phyloP scores from a whole-genome alignment of 2,797 vertebrate species.

The Sternarchorhynchus goeldii region DNA sequence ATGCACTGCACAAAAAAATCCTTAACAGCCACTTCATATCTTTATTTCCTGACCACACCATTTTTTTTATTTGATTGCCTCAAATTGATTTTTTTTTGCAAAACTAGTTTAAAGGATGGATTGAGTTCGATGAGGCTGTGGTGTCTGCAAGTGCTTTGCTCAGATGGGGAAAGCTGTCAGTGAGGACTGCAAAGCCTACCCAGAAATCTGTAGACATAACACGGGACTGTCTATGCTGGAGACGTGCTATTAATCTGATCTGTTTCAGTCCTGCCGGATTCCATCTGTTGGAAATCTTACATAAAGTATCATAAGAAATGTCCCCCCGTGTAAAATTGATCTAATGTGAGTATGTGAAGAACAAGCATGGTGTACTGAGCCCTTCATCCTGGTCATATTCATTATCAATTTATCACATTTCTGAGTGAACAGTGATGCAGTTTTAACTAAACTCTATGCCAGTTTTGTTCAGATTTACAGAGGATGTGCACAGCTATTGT shows the following conservation, averaged over 20 bases:
- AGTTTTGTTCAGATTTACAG: not conserved
- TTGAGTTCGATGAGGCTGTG: slow-evolving; percentile 34
- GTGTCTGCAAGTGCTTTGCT: slow-evolving; percentile 15
- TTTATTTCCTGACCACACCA: slow-evolving; percentile 39
- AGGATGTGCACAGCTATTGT: not conserved
- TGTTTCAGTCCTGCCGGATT: slow-evolving; percentile 41
- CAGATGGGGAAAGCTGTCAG: slow-evolving; percentile 53
- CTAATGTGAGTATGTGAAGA: slow-evolving; percentile 33
- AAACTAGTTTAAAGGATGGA: slow-evolving; percentile 52
- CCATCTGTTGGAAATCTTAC: slow-evolving; percentile 46
- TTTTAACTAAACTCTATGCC: not conserved
- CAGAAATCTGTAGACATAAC: slow-evolving; percentile 36
- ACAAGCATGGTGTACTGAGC: slow-evolving; percentile 3
- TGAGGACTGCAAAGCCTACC: slow-evolving; percentile 36
- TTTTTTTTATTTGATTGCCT: slow-evolving; percentile 44
- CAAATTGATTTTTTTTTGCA: slow-evolving; percentile 37
- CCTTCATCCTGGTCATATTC: not conserved
- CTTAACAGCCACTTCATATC: slow-evolving; percentile 43
- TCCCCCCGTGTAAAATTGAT: slow-evolving; percentile 30
- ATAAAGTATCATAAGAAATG: not conserved
- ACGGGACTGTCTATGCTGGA: slow-evolving; percentile 33
- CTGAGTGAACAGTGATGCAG: slow-evolving; percentile 4
- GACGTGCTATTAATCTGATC: slow-evolving; percentile 44
- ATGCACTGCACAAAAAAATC: slow-evolving; percentile 28
- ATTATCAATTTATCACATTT: not conserved